Evolutionary conservation across 64 coral and sea anemone species (phyloP), one percentile per base, ranked within the genome.

Genomic region (Porites lutea): DNA sequence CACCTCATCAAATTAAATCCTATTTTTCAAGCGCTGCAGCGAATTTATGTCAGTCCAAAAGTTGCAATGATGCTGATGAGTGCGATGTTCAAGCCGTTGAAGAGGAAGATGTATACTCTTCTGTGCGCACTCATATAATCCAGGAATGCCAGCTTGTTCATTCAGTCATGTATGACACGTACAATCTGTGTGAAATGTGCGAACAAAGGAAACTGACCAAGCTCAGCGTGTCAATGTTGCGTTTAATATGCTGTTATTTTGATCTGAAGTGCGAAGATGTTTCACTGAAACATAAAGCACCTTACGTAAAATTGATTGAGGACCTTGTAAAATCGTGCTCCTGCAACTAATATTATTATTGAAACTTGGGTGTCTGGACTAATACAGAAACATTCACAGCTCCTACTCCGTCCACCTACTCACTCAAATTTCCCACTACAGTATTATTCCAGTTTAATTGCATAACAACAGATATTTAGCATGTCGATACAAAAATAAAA

Each of bases 1-100:
- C 87, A 7, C 23, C 80, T 13, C 71, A 94, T 58, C 92, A 94
- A 55, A 76, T 94, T 8, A 59, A 75, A 60, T 94, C 92, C 5
- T 90, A 86, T 71, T 95, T 95, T 70, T 90, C 87, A 88, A 89
- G 88, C 72, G 86, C 57, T 52, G 62, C 88, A 8, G 93, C 77
- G 61, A 94, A 94, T 22, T 53, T 78, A 2, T 2, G 74, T 19
- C 59, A 68, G 71, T 50, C 50, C 19, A n/a, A n/a, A n/a, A 20
- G 67, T 53, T 19, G 0, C 1, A 22, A 72, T n/a, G 67, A 49
- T 78, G 87, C 27, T 78, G 87, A 68, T 51, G 78, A 81, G 78
- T 63, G 78, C 3, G 19, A 77, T 16, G 12, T 51, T 59, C 47
- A 73, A 37, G 44, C 65, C 14, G 67, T 58, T 43, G 67, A 19